A percentile compares a stretch with the other conserved stretches of the same genome.
phyloP scores from a whole-genome alignment of 2,113 vertebrate species.

The Indicator maculatus region DNA sequence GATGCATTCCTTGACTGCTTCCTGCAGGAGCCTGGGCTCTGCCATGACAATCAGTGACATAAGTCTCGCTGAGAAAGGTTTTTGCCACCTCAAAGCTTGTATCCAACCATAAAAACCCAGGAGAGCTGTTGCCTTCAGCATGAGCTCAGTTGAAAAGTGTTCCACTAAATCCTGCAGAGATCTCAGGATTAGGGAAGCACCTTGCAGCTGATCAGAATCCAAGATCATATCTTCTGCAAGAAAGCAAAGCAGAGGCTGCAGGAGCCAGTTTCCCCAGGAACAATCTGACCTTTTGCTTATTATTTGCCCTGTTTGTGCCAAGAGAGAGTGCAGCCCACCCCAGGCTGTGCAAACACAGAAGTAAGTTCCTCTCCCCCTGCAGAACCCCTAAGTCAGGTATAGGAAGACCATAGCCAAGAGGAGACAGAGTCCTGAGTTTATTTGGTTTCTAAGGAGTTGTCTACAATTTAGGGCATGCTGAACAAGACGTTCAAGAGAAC shows the following conservation, averaged over 20 bases:
- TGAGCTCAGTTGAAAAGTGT: fast-evolving
- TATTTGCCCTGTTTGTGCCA: not conserved
- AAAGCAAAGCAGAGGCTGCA: not conserved
- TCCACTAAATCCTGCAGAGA: not conserved
- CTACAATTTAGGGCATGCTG: not conserved
- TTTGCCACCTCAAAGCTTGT: not conserved
- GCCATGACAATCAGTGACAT: not conserved
- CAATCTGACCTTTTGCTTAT: fast-evolving
- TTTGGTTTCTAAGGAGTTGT: not conserved
- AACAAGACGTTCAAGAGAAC: not conserved
- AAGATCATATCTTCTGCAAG: not conserved
- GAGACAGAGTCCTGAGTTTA: not conserved
- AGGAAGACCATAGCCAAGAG: not conserved
- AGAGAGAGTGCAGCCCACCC: not conserved
- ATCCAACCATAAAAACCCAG: not conserved
- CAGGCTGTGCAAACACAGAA: not conserved
- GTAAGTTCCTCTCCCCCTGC: not conserved
- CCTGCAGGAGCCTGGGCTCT: not conserved
- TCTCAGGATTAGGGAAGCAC: not conserved
- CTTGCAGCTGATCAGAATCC: not conserved
- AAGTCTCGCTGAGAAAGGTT: not conserved
- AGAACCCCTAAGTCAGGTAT: not conserved
- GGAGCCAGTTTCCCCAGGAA: not conserved
- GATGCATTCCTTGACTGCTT: not conserved
- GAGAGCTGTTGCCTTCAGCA: not conserved